phyloP scores from a whole-genome alignment of 2,113 vertebrate species.

The Boulengeromyrus knoepffleri region DNA sequence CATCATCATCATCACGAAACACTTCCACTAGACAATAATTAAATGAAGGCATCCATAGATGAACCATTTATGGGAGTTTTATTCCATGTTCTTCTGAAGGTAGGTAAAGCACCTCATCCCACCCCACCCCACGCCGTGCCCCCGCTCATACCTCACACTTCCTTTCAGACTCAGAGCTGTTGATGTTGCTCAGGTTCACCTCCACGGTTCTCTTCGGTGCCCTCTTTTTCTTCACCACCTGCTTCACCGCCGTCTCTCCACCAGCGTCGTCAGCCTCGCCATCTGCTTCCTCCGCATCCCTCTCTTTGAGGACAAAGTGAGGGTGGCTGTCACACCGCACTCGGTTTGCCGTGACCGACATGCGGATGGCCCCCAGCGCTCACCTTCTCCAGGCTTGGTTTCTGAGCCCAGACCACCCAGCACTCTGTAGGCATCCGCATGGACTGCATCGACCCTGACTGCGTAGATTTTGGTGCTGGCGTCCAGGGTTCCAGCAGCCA shows the following conservation, averaged over 20 bases:
- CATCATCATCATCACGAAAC: neutral
- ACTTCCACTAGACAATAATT: neutral
- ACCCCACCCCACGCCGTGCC: neutral
- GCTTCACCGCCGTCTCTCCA: slow-evolving; percentile 49
- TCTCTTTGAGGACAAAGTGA: slow-evolving; percentile 28
- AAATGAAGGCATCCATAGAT: neutral
- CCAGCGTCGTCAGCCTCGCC: slow-evolving; percentile 18
- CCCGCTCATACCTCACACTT: slow-evolving; percentile 65
- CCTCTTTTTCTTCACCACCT: slow-evolving; percentile 63
- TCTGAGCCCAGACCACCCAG: slow-evolving; percentile 78
- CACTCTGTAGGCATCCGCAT: slow-evolving; percentile 80
- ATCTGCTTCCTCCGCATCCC: slow-evolving; percentile 23
- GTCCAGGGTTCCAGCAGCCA: slow-evolving; percentile 85
- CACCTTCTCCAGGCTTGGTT: slow-evolving; percentile 48
- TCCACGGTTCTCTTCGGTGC: slow-evolving; percentile 74
- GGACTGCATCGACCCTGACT: slow-evolving; percentile 79
- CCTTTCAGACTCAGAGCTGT: slow-evolving; percentile 59
- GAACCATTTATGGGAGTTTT: neutral
- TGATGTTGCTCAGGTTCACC: slow-evolving; percentile 79
- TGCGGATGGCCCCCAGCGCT: neutral
- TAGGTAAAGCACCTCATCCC: neutral
- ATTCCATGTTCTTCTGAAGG: neutral
- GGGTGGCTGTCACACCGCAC: neutral
- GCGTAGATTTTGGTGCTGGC: slow-evolving; percentile 95
- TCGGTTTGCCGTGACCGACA: neutral